phyloP scores from a whole-genome alignment of 1,140 invertebrate species.

The Solen grandis region DNA sequence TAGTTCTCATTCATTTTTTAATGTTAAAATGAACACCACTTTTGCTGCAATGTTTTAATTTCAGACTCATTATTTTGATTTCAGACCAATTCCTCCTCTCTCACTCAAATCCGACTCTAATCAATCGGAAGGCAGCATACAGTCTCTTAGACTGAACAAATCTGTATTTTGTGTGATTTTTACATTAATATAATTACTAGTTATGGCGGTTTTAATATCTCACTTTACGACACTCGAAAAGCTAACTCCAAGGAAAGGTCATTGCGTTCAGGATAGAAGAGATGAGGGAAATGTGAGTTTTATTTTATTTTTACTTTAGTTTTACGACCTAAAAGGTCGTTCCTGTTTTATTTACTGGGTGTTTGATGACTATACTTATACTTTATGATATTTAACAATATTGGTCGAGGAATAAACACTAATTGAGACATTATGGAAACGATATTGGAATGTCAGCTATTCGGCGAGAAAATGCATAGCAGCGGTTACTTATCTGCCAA shows the following conservation, averaged over 20 bases:
- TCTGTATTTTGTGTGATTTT: constrained; percentile 39
- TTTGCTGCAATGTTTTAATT: too few relatives aligned
- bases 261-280: constrained; percentile 18
- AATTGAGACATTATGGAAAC: constrained; percentile 42
- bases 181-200: constrained; percentile 46
- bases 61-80: too few relatives aligned
- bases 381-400: constrained; percentile 38
- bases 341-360: constrained; percentile 46
- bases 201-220: background rate
- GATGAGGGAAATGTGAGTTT: constrained; percentile 45
- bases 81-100: too few relatives aligned
- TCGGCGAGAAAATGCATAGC: too few relatives aligned
- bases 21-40: too few relatives aligned
- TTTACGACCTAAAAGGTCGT: constrained; percentile 28
- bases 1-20: too few relatives aligned
- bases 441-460: background rate
- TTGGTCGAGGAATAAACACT: constrained; percentile 36
- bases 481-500: too few relatives aligned
- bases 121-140: too few relatives aligned
- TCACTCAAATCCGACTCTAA: too few relatives aligned
- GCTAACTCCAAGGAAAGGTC: constrained; percentile 7
- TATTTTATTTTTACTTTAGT: constrained; percentile 55
- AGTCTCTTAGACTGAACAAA: too few relatives aligned
- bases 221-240: background rate
- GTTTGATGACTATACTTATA: constrained; percentile 43